These are phyloP conservation scores for Julus scanicus DNA, from an alignment of 2,888 invertebrate genomes.

Conservation along the genomic window DNA sequence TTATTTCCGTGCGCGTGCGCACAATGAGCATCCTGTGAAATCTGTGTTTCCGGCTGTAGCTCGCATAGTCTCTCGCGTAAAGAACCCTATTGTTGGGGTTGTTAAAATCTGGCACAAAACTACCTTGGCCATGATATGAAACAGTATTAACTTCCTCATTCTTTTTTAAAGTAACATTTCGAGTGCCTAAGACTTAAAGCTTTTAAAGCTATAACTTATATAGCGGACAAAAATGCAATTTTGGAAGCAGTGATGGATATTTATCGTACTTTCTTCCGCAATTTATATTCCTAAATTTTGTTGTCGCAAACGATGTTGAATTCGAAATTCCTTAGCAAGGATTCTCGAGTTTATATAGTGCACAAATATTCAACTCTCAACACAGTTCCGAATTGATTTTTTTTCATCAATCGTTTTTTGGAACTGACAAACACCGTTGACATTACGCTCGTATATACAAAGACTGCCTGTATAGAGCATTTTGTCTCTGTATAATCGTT, in stretches of 20 bases:
- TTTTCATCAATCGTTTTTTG: not conserved
- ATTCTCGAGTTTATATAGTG: not conserved
- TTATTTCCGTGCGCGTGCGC: no score
- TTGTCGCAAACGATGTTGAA: not conserved
- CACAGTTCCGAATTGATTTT: not conserved
- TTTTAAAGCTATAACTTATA: not conserved
- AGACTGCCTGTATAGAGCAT: not conserved
- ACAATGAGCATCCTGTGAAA: no score
- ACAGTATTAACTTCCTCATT: no score
- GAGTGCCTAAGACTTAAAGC: not conserved
- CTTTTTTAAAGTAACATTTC: no score
- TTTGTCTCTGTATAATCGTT: slow-evolving; percentile 14
- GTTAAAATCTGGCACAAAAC: no score
- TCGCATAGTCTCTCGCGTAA: no score
- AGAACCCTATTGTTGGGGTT: no score
- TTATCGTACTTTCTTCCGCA: not conserved
- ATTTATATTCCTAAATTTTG: not conserved
- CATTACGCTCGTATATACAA: not conserved
- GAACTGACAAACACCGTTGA: not conserved
- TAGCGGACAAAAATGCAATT: not conserved
- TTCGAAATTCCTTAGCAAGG: not conserved
- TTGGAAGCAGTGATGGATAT: no score
- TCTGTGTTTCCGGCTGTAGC: no score
- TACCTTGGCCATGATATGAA: no score
- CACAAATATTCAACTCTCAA: not conserved